phyloP scores from a whole-genome alignment of 1,140 invertebrate species.

The Drosophila asahinai region DNA sequence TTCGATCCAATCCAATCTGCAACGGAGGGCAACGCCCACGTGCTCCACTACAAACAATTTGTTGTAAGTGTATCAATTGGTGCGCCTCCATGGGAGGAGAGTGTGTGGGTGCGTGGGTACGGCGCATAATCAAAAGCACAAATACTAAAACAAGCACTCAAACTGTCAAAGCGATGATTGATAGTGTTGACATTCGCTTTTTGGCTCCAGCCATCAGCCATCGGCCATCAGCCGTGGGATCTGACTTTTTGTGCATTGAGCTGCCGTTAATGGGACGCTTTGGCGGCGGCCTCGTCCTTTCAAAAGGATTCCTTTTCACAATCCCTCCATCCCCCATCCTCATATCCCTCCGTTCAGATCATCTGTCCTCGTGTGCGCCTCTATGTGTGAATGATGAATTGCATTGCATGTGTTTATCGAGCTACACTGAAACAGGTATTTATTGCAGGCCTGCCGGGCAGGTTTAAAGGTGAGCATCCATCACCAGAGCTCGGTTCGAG shows the following conservation, averaged over 20 bases:
- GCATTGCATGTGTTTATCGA: constrained; percentile 69
- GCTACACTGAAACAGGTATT: constrained; percentile 60
- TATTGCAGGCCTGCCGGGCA: constrained; percentile 58
- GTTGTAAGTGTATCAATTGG: constrained; percentile 80
- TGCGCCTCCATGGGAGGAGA: constrained; percentile 38
- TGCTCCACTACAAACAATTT: constrained; percentile 70
- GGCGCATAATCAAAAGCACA: constrained; percentile 83
- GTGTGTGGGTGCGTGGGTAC: constrained; percentile 32
- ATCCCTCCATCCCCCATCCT: background rate
- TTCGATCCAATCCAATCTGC: constrained; percentile 14
- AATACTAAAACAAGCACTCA: constrained; percentile 84
- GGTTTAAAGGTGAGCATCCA: constrained; percentile 69
- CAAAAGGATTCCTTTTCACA: constrained; percentile 21
- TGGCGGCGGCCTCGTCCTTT: constrained; percentile 48
- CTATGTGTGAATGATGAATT: constrained; percentile 75
- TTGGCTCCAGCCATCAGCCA: constrained; percentile 65
- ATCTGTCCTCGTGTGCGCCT: constrained; percentile 21
- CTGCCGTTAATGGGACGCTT: constrained; percentile 75
- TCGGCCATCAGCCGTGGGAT: constrained; percentile 18
- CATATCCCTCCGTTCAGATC: constrained; percentile 6
- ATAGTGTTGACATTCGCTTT: constrained; percentile 84
- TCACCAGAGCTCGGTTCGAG: constrained; percentile 24
- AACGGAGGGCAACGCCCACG: constrained; percentile 44
- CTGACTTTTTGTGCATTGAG: constrained; percentile 76
- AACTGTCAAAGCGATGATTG: constrained; percentile 84